Percentiles rank a stretch among this genome's conserved stretches.
phyloP scores from a whole-genome alignment of 2,113 vertebrate species.

The Sorex fumeus region DNA sequence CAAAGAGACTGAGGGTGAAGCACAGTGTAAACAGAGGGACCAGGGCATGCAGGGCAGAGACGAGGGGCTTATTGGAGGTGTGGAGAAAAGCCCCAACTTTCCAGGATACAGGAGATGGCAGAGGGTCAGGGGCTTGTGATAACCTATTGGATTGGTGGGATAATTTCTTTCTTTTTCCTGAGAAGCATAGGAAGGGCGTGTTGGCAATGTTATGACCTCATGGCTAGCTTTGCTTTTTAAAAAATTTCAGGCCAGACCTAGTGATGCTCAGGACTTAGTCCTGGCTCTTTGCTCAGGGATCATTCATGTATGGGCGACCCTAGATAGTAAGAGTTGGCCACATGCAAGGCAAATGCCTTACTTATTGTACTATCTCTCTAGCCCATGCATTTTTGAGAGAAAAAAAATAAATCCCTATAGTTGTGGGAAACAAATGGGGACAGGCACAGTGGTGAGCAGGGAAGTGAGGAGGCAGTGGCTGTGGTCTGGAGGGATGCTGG shows the following conservation, averaged over 20 bases:
- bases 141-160: no score
- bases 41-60: rapidly evolving
- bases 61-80: rapidly evolving
- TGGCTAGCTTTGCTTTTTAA: constrained; percentile 14
- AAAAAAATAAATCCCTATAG: neutral
- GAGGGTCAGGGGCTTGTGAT: neutral
- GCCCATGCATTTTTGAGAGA: constrained; percentile 17
- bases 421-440: neutral
- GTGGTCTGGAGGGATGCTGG: neutral
- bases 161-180: neutral
- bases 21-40: no score
- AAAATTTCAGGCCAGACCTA: no score
- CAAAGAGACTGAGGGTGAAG: neutral
- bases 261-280: neutral
- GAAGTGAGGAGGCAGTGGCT: neutral
- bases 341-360: no score
- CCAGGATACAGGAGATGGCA: neutral
- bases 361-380: no score
- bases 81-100: neutral
- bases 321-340: no score
- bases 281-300: no score
- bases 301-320: no score
- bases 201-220: neutral
- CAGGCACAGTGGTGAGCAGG: neutral
- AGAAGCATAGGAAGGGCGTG: neutral